Base-by-base conservation (phyloP, 2,888 invertebrate genomes). In the Lochmaea capreae region DNA sequence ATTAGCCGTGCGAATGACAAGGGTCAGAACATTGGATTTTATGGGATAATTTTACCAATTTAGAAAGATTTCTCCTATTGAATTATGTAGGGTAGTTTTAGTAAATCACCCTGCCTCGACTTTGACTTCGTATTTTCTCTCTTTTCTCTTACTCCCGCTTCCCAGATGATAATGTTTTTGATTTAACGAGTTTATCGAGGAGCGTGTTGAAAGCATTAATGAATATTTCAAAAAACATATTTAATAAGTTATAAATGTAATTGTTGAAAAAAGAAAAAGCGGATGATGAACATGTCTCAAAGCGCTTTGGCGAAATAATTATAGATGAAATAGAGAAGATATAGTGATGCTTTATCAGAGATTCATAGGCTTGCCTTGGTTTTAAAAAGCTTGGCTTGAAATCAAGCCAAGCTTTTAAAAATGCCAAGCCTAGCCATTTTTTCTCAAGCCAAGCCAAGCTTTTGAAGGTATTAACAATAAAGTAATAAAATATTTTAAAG, bases 1-100 rank as follows among this genome's bases (percentile, higher is more conserved):
- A 22, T 62, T 63, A 62, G 52, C 69, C 69, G 62, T 62, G 69
- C 57, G 69, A 69, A 69, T 42, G 69, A 69, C 69, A 69, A 69
- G 69, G 69, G 69, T 69, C 62, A 69, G 69, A 62, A 62, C 69
- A 69, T 54, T 69, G 69, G 62, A 69, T 69, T 69, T 69, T 69
- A 69, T 69, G 69, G 62, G 69, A 62, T 69, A 69, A 69, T 69
- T 69, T 69, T 63, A 69, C 69, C 61, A 54, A 69, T 69, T 69
- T 69, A 54, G 42, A 69, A 62, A 69, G 69, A 69, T 62, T 52
- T 54, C 69, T 69, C 39, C 54, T 14, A 22, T 62, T 69, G 69
- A 69, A 49, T 69, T 62, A 69, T 69, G 62, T 39, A 12, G 62
- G 49, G 62, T 26, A 42, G 16, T 42, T 42, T 62, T 61, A 46